Evolutionary conservation across 2,797 vertebrate genomes (phyloP).

Genomic region (Rhinella marina): DNA sequence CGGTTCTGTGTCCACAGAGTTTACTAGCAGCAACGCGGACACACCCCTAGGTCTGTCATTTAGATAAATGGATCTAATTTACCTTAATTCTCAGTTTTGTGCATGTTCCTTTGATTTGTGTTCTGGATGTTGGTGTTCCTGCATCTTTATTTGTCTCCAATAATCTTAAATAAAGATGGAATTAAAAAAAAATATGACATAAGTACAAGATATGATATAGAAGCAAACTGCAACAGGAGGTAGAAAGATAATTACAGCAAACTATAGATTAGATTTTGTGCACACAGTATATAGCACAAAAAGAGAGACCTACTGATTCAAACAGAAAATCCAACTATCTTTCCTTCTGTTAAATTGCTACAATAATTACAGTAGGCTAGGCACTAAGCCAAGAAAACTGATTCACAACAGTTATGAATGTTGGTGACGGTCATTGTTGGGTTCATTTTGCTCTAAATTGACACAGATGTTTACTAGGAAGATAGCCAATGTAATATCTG

Average conservation of each 20-base stretch:
- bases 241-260: conserved; percentile 17
- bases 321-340: conserved; percentile 37
- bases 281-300: conserved; percentile 7
- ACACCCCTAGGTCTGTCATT: no score
- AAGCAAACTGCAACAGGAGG: conserved; percentile 6
- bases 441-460: conserved; percentile 39
- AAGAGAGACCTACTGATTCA: conserved; percentile 12
- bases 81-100: no score
- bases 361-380: conserved; percentile 48
- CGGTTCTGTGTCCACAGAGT: no score
- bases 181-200: neutral
- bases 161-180: neutral
- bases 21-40: no score
- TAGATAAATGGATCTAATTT: no score
- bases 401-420: conserved; percentile 41
- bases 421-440: conserved; percentile 42
- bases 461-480: conserved; percentile 54
- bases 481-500: conserved; percentile 46
- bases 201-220: conserved; percentile 7
- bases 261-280: conserved; percentile 14
- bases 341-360: conserved; percentile 43
- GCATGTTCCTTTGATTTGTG: no score
- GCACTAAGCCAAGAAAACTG: conserved; percentile 48
- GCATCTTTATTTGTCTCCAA: no score
- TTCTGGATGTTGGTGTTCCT: no score